phyloP scores from a whole-genome alignment of 2,113 vertebrate genomes.

The Cochlearius cochlearius region DNA sequence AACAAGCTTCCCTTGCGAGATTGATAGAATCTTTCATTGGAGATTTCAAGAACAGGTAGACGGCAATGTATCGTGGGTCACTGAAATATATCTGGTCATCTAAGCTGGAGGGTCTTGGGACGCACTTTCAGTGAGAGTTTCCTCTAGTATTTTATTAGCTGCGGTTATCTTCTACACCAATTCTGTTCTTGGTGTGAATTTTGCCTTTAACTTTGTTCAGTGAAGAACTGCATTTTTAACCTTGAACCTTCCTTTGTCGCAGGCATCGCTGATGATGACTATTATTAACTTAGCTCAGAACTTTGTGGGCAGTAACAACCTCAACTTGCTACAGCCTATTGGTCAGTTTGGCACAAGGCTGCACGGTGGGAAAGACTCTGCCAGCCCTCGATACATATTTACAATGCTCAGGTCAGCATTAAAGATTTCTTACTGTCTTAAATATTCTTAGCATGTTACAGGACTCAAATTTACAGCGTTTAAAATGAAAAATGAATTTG shows the following conservation, averaged over 20 bases:
- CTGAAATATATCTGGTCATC: not conserved
- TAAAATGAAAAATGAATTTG: not conserved
- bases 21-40: not conserved
- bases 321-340: conserved; percentile 91
- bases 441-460: not conserved
- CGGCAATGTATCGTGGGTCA: not conserved
- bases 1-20: not conserved
- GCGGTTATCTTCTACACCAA: not conserved
- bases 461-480: not conserved
- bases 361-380: conserved; percentile 95
- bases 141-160: not conserved
- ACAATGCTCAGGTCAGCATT: conserved; percentile 93
- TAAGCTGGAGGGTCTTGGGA: not conserved
- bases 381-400: conserved; percentile 99
- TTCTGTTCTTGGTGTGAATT: not conserved
- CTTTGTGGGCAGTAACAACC: conserved; percentile 97
- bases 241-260: not conserved
- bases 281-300: conserved; percentile 95
- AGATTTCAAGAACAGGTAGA: not conserved
- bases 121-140: not conserved
- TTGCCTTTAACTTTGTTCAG: not conserved
- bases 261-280: conserved; percentile 96
- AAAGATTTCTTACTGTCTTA: not conserved
- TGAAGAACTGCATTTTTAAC: not conserved
- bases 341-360: conserved; percentile 97